These are phyloP conservation scores for Pseudococcus jackbeardsleyi DNA, from an alignment of 2,888 invertebrate species.

Conservation along the genomic window DNA sequence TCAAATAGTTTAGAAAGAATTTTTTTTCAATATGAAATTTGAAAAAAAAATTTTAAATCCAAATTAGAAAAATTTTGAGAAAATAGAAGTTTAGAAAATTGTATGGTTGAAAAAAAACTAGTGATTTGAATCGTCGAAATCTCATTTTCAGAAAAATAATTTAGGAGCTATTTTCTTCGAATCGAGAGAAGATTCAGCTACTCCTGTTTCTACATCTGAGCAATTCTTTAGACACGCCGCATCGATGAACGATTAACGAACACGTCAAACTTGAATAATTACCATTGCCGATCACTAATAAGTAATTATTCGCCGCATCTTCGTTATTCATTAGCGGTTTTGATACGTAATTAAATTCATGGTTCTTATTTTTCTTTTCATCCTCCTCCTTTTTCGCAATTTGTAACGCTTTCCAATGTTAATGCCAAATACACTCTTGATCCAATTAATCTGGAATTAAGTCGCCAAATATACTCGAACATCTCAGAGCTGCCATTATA, in stretches of 20 bases:
- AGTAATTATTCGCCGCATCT: slow-evolving; percentile 22
- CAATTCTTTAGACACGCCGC: background rate
- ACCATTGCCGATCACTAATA: background rate
- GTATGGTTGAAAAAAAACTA: too few species aligned
- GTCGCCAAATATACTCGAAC: slow-evolving; percentile 23
- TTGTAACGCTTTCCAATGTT: slow-evolving; percentile 53
- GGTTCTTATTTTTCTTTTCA: background rate
- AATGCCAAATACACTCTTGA: slow-evolving; percentile 35
- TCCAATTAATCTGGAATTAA: slow-evolving; percentile 50
- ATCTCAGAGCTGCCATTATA: background rate
- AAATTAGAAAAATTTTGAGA: too few species aligned
- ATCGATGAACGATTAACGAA: slow-evolving; percentile 21
- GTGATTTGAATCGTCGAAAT: too few species aligned
- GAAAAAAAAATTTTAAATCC: too few species aligned
- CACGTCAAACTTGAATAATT: slow-evolving; percentile 41
- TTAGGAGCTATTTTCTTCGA: background rate
- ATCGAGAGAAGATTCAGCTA: background rate
- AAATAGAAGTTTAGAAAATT: too few species aligned
- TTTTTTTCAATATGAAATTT: too few species aligned
- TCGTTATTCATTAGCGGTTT: slow-evolving; percentile 32
- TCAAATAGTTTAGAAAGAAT: too few species aligned
- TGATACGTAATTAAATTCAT: slow-evolving; percentile 30
- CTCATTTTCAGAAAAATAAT: too few species aligned
- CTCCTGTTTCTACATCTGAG: background rate
- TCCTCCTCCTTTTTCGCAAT: slow-evolving; percentile 22